These are phyloP conservation scores for Heteractis magnifica DNA, from an alignment of 92 coral and sea anemone species.

Conservation along the genomic window DNA sequence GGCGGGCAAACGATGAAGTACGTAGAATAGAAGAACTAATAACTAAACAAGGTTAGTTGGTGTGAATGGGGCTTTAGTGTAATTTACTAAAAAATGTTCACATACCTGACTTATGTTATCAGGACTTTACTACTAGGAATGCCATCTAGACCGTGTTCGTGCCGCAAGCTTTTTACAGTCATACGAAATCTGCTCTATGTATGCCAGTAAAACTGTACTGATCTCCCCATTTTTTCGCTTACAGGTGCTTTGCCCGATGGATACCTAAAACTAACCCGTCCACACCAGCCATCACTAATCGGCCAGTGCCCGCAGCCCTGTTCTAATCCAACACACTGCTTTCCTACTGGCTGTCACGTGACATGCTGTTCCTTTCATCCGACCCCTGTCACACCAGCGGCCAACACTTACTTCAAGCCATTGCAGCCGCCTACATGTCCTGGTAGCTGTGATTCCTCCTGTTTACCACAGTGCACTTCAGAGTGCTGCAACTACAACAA, in stretches of 20 bases:
- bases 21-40: too few species aligned
- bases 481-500: slow-evolving; percentile 52
- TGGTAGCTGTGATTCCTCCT: slow-evolving; percentile 45
- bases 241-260: slow-evolving; percentile 68
- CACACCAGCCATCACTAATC: slow-evolving; percentile 36
- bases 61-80: too few species aligned
- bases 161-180: too few species aligned
- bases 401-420: background rate
- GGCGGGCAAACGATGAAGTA: too few species aligned
- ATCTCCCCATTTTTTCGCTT: background rate
- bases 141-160: too few species aligned
- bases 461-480: slow-evolving; percentile 57
- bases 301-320: slow-evolving; percentile 82
- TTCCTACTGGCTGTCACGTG: slow-evolving; percentile 55
- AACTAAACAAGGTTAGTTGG: too few species aligned
- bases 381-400: slow-evolving; percentile 12
- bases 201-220: too few species aligned
- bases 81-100: too few species aligned
- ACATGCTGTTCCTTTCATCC: slow-evolving; percentile 47
- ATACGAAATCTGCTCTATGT: too few species aligned
- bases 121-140: too few species aligned
- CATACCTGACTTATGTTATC: too few species aligned
- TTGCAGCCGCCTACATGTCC: slow-evolving; percentile 38
- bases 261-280: slow-evolving; percentile 62
- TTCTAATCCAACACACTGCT: slow-evolving; percentile 69